Percentiles rank a stretch among this genome's conserved stretches.
phyloP scores from a whole-genome alignment of 2,888 invertebrate species.

The Boloria selene region DNA sequence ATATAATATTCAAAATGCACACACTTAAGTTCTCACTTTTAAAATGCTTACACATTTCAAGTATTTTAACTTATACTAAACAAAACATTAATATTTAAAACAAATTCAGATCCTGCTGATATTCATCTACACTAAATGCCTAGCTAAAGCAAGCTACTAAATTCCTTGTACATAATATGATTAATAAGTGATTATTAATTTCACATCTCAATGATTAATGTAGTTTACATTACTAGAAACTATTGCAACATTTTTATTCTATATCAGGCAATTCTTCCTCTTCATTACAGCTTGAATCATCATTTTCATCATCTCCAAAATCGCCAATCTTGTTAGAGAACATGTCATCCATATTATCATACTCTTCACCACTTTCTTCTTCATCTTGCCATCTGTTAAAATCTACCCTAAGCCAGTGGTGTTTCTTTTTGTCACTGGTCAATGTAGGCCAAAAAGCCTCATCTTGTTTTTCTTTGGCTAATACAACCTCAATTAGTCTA shows the following conservation, averaged over 20 bases:
- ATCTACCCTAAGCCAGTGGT: slow-evolving; percentile 98
- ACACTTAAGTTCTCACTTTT: too few relatives aligned
- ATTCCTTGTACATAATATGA: slow-evolving; percentile 26
- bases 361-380: slow-evolving; percentile 93
- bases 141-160: slow-evolving; percentile 17
- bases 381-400: slow-evolving; percentile 99
- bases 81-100: slow-evolving; percentile 5
- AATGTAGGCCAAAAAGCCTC: slow-evolving; percentile 94
- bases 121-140: slow-evolving; percentile 9
- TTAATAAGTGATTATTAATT: slow-evolving; percentile 14
- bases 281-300: slow-evolving; percentile 87
- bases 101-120: slow-evolving; percentile 17
- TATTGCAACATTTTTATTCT: slow-evolving; percentile 66
- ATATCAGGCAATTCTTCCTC: slow-evolving; percentile 87
- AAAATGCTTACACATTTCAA: not conserved
- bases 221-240: slow-evolving; percentile 2
- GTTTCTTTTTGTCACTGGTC: slow-evolving; percentile 92
- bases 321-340: slow-evolving; percentile 62
- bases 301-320: slow-evolving; percentile 69
- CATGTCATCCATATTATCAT: slow-evolving; percentile 65
- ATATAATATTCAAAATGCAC: too few relatives aligned
- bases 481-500: slow-evolving; percentile 86
- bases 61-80: not conserved
- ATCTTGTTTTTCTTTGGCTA: slow-evolving; percentile 84
- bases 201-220: slow-evolving; percentile 41